phyloP scores from a whole-genome alignment of 2,113 vertebrate genomes.

The Hylia prasina region DNA sequence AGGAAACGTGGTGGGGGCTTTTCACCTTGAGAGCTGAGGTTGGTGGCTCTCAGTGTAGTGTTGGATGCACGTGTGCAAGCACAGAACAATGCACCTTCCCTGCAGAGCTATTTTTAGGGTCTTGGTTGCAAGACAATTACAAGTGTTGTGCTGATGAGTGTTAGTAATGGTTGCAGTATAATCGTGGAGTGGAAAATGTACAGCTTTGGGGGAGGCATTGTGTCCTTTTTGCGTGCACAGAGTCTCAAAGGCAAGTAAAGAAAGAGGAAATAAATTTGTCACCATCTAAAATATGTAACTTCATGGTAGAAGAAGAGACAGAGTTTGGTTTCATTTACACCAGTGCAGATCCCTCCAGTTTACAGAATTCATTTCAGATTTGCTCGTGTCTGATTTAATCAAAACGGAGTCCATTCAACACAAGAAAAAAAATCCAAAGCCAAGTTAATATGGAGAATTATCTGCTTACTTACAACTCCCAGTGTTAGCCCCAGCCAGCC shows the following conservation, averaged over 20 bases:
- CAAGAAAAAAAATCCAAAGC: neutral
- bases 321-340: neutral
- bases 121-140: neutral
- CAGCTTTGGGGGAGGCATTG: neutral
- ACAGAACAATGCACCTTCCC: constrained; percentile 31
- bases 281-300: neutral
- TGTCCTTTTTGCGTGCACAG: neutral
- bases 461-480: constrained; percentile 57
- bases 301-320: neutral
- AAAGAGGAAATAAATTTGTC: neutral
- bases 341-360: neutral
- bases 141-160: neutral
- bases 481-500: constrained; percentile 52
- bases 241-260: neutral
- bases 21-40: neutral
- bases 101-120: constrained; percentile 36
- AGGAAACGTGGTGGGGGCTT: constrained; percentile 1
- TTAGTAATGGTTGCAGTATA: neutral
- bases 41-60: neutral
- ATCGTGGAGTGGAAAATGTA: neutral
- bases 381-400: neutral
- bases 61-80: neutral
- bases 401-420: neutral
- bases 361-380: neutral
- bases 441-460: neutral